A percentile compares a stretch with the other conserved stretches of the same genome.
phyloP scores from a whole-genome alignment of 2,888 invertebrate genomes.

The Drosophila fungiperda region DNA sequence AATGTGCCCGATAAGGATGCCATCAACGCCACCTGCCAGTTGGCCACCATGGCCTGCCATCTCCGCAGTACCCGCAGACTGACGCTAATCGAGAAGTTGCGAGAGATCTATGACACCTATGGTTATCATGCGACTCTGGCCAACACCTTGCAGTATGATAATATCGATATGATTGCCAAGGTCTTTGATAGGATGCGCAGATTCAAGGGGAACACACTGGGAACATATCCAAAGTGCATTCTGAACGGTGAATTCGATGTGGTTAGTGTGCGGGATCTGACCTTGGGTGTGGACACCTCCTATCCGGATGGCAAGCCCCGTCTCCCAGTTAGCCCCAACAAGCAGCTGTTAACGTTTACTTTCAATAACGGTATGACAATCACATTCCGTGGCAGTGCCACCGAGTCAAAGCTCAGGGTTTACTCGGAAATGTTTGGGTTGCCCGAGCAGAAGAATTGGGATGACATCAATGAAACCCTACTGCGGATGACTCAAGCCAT shows the following conservation, averaged over 20 bases:
- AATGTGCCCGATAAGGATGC: conserved; percentile 98
- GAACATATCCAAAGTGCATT: conserved; percentile 90
- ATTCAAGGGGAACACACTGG: conserved; percentile 85
- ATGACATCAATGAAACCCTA: conserved; percentile 87
- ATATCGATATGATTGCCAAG: conserved; percentile 88
- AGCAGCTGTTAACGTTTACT: conserved; percentile 97
- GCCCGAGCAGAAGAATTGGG: conserved; percentile 89
- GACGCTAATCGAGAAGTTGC: conserved; percentile 88
- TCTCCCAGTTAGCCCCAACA: conserved; percentile 88
- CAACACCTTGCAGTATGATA: conserved; percentile 93
- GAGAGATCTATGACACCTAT: conserved; percentile 92
- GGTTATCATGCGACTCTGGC: conserved; percentile 94
- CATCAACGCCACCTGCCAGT: conserved; percentile 93
- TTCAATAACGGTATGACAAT: conserved; percentile 94
- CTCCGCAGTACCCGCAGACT: conserved; percentile 87
- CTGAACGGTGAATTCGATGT: conserved; percentile 88
- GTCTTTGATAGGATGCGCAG: conserved; percentile 94
- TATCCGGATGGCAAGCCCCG: conserved; percentile 89
- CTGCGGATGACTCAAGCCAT: conserved; percentile 92
- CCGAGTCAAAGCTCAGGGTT: conserved; percentile 99
- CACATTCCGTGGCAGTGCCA: conserved; percentile 97
- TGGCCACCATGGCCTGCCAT: conserved; percentile 91
- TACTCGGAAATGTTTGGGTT: conserved; percentile 95
- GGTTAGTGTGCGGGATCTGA: conserved; percentile 92
- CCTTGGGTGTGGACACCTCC: conserved; percentile 91